These are phyloP conservation scores for western clawed frog (Xenopus tropicalis) DNA, from an alignment of 2,113 vertebrate genomes.

Conservation along the genomic window UCB_Xtro_10.0 CM004445.2:134558001-134558500, in stretches of 20 bases:
- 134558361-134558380: background rate
- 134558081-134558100: no score
- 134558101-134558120: no score
- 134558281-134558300: background rate
- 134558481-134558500: background rate
- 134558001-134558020: no score
- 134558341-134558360: background rate
- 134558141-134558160: background rate
- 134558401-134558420: background rate
- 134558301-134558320: background rate
- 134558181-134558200: background rate
- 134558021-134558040: no score
- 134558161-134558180: background rate
- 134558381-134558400: background rate
- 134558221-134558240: background rate
- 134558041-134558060: no score
- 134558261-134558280: no score
- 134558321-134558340: no score
- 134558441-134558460: background rate
- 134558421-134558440: background rate
- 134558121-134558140: no score
- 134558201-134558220: background rate
- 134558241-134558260: background rate
- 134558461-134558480: no score
- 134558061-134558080: no score